Evolutionary conservation across 2,113 vertebrate species (phyloP).

Genomic region (Myiozetetes cayanensis): DNA sequence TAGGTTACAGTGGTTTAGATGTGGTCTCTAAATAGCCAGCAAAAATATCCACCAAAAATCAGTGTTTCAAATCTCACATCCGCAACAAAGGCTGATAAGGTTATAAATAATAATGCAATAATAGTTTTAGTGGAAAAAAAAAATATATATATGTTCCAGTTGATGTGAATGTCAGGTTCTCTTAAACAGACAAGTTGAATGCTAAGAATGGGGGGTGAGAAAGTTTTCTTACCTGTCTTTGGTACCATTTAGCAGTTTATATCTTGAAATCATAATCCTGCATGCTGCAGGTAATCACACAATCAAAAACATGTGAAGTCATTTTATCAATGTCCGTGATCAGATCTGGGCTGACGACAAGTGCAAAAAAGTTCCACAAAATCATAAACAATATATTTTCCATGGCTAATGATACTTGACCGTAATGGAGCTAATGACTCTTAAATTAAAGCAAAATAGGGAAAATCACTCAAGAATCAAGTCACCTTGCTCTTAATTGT

Average conservation of each 20-base stretch:
- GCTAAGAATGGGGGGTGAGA: neutral
- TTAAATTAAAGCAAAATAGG: neutral
- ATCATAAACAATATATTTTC: neutral
- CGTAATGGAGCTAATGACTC: neutral
- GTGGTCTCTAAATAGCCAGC: neutral
- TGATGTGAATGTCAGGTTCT: neutral
- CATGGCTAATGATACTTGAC: neutral
- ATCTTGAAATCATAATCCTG: neutral
- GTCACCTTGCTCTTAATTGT: neutral
- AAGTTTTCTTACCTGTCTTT: neutral
- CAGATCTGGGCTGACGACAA: neutral
- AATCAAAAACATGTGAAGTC: neutral
- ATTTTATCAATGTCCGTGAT: neutral
- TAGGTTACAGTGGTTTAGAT: neutral
- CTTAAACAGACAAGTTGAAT: neutral
- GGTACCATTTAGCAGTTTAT: neutral
- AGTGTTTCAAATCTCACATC: neutral
- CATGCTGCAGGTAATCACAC: neutral
- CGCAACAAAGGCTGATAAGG: neutral
- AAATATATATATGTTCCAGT: neutral
- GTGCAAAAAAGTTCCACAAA: neutral
- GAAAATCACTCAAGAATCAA: neutral
- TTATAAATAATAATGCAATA: neutral
- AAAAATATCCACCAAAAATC: neutral
- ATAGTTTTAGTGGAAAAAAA: neutral